Conservation (phyloP, 2,888 invertebrate species). For the Ellobium chinense region DNA sequence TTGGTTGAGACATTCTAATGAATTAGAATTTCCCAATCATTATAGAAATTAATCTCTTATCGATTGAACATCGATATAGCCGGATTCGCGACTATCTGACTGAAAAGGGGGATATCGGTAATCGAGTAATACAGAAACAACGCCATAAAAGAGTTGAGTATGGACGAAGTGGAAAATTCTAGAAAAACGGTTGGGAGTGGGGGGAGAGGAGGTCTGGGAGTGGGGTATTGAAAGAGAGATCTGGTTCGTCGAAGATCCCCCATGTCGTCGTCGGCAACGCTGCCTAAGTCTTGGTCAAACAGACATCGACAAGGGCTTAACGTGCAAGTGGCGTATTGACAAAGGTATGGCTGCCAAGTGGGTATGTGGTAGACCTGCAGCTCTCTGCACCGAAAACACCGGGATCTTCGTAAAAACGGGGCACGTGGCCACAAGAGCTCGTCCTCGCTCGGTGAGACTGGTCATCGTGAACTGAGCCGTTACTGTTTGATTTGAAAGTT, state of each 20-base stretch:
- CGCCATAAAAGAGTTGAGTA: too few species aligned
- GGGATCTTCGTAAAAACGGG: background rate
- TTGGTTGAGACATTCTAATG: too few species aligned
- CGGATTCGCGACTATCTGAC: too few species aligned
- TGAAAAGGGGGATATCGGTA: too few species aligned
- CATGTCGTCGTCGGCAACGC: background rate
- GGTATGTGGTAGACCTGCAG: background rate
- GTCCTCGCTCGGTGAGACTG: background rate
- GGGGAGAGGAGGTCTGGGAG: background rate
- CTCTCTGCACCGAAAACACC: slow-evolving; percentile 29
- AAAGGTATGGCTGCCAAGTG: slow-evolving; percentile 18
- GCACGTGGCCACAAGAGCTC: slow-evolving; percentile 12
- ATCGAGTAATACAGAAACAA: too few species aligned
- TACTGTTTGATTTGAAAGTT: too few species aligned
- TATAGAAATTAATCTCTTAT: too few species aligned
- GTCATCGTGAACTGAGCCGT: background rate
- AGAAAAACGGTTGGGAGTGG: too few species aligned
- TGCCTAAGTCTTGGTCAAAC: slow-evolving; percentile 32
- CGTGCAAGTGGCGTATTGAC: slow-evolving; percentile 33
- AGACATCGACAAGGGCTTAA: slow-evolving; percentile 24
- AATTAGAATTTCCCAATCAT: too few species aligned
- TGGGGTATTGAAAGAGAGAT: background rate
- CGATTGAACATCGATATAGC: too few species aligned
- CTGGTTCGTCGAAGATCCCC: slow-evolving; percentile 7
- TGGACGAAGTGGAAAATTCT: too few species aligned